Evolutionary conservation across 2,888 invertebrate genomes (phyloP), one percentile per base, ranked within the genome.

Genomic region (Tridacna crocea): DNA sequence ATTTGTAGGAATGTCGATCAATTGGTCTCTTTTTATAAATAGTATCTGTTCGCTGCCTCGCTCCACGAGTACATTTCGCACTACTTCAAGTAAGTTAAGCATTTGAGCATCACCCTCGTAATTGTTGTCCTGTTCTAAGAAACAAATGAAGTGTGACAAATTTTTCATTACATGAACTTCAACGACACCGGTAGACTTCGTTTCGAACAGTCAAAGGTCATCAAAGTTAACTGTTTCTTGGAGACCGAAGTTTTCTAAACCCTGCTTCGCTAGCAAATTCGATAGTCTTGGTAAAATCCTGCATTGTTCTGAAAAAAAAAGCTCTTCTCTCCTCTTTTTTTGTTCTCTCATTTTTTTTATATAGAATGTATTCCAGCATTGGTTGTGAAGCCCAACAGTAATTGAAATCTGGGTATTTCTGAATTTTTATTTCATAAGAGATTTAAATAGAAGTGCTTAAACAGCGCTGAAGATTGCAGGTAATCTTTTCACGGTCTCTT

Each of bases 401-500:
- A 24, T 74, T 73, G 8, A 77, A 60, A 36, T 48, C 73, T 1
- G 77, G 74, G 55, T 68, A 61, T 60, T 81, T 81, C 17, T 68
- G 47, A 27, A 81, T 74, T 17, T 77, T 11, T 24, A 1, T 26
- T 11, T 48, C n/a, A 26, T 77, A 77, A 13, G 77, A 74, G 24
- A 81, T 70, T 77, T 81, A 77, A 58, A 81, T 58, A 3, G 60
- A 77, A 12, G 58, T 27, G 27, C 72, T 78, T 4, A 82, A 72
- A 75, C 61, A 82, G 24, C 24, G 15, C 55, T 75, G 70, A 72
- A 78, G 72, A 19, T 78, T 60, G 12, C 22, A 47, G 19, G 61
- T 70, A 24, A 66, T 26, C 27, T 51, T 47, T 17, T 80, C 48
- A 47, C 17, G 22, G 2, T 66, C 27, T 65, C 36, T 26, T 15